These are phyloP conservation scores for Sarcoramphus papa DNA, from an alignment of 2,797 vertebrate genomes.

Conservation along the genomic window DNA sequence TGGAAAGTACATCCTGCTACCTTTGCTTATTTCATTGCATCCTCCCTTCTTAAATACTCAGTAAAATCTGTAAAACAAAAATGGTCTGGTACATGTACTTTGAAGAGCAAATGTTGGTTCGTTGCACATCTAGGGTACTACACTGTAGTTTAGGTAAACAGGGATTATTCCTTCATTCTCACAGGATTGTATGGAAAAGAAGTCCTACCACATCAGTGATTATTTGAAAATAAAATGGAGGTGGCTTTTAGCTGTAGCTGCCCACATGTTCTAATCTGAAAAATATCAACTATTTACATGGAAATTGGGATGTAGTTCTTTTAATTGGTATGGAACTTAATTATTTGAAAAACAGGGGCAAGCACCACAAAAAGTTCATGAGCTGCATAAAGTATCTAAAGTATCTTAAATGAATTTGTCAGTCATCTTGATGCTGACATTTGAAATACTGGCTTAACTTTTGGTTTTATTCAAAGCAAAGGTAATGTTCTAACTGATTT, in stretches of 20 bases:
- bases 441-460: not conserved
- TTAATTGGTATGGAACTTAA: not conserved
- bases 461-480: not conserved
- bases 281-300: not conserved
- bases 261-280: not conserved
- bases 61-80: not conserved
- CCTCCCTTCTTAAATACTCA: not conserved
- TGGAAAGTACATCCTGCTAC: not conserved
- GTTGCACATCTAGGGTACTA: accelerated
- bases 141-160: not conserved
- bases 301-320: not conserved
- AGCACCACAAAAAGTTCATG: not conserved
- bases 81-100: not conserved
- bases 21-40: not conserved
- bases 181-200: not conserved
- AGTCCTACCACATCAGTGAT: not conserved
- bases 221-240: not conserved
- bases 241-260: not conserved
- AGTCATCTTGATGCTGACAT: not conserved
- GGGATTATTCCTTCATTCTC: not conserved
- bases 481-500: not conserved
- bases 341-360: not conserved
- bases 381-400: not conserved
- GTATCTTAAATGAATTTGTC: not conserved
- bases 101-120: not conserved